Evolutionary conservation across 2,888 invertebrate species (phyloP).

Genomic region (Stegana nigrithorax): DNA sequence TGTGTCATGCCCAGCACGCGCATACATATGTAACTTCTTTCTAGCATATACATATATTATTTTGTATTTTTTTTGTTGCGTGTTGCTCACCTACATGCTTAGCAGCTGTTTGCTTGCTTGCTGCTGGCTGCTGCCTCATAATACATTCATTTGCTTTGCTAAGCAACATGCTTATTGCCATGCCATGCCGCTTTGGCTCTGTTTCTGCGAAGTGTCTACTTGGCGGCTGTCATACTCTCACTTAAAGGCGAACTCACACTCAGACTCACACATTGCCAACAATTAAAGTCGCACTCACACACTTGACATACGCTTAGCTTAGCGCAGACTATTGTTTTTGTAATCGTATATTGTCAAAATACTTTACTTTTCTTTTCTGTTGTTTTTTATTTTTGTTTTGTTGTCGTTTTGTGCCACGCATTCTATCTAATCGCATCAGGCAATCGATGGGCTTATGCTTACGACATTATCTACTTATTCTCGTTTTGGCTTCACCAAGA

Average conservation of each 20-base stretch:
- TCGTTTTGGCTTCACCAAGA: background rate
- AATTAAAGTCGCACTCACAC: no score
- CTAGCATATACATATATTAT: no score
- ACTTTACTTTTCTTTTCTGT: background rate
- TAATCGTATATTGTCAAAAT: no score
- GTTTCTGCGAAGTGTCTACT: background rate
- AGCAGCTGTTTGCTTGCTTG: background rate
- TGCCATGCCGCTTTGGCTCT: no score
- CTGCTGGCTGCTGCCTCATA: background rate
- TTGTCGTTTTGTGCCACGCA: background rate
- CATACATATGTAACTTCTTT: no score
- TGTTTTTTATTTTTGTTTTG: background rate
- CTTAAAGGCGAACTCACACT: no score
- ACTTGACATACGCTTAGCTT: no score
- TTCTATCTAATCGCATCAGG: background rate
- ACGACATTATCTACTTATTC: slow-evolving; percentile 8
- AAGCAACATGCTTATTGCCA: slow-evolving; percentile 11
- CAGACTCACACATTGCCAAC: no score
- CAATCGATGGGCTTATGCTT: slow-evolving; percentile 8
- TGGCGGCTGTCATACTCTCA: background rate
- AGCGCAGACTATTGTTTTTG: no score
- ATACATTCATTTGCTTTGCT: slow-evolving; percentile 20
- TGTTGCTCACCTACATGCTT: no score
- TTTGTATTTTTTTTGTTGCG: no score
- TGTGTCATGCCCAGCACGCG: no score